phyloP scores from a whole-genome alignment of 2,797 vertebrate genomes.

The Pipistrellus pygmaeus region DNA sequence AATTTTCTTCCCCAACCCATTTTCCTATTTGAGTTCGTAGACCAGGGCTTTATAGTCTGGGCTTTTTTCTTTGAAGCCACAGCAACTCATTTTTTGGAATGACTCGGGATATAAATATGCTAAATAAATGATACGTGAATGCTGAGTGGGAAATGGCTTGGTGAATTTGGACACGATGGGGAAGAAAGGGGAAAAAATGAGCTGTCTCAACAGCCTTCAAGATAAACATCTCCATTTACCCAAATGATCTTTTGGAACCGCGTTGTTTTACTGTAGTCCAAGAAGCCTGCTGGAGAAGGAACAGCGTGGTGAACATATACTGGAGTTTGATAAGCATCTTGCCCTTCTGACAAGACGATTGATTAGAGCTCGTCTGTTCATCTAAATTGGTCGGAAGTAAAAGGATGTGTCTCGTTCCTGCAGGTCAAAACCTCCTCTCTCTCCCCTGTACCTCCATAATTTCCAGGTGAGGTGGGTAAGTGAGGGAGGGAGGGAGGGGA shows the following conservation, averaged over 20 bases:
- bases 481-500: background rate
- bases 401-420: background rate
- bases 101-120: background rate
- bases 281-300: background rate
- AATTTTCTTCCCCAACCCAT: background rate
- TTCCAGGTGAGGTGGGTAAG: background rate
- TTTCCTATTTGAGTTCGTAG: background rate
- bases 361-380: background rate
- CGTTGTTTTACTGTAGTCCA: slow-evolving; percentile 2
- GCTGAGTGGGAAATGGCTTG: background rate
- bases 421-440: background rate
- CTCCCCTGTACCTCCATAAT: background rate
- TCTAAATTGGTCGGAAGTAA: background rate
- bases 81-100: background rate
- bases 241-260: background rate
- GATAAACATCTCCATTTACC: background rate
- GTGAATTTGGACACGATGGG: background rate
- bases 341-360: background rate
- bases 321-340: background rate
- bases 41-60: background rate
- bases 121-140: background rate
- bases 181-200: background rate
- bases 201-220: background rate
- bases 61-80: slow-evolving; percentile 22
- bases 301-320: background rate